A percentile compares a stretch with the other conserved stretches of the same genome.
These are phyloP conservation scores for Tragelaphus strepsiceros DNA, from an alignment of 2,113 vertebrate species.

Conservation along the genomic window DNA sequence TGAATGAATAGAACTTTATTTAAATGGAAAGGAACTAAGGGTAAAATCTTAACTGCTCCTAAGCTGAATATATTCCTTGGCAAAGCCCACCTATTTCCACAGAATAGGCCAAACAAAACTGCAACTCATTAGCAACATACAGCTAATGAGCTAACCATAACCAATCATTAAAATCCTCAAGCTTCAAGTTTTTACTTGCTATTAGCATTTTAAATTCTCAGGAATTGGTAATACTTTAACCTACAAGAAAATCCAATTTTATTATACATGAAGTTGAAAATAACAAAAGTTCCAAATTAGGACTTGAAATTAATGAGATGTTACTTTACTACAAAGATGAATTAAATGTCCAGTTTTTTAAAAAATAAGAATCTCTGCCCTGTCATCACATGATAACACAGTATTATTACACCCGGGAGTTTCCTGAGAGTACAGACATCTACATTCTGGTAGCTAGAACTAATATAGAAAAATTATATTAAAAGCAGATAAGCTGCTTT, in stretches of 20 bases:
- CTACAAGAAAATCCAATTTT: not conserved
- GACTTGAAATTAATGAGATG: not conserved
- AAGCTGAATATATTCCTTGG: not conserved
- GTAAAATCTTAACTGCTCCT: not conserved
- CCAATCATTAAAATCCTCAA: not conserved
- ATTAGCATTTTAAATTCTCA: not conserved
- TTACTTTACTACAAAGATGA: not conserved
- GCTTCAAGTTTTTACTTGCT: not conserved
- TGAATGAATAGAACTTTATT: not conserved
- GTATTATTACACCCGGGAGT: not conserved
- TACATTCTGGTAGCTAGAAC: not conserved
- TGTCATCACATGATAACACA: not conserved
- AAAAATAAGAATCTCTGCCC: not conserved
- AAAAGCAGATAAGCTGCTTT: not conserved
- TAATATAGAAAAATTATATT: not conserved
- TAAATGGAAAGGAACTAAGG: conserved; percentile 13
- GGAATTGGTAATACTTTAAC: not conserved
- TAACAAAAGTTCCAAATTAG: not conserved
- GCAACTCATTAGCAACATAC: not conserved
- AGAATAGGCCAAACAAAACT: not conserved
- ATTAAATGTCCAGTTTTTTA: not conserved
- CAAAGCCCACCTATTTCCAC: not conserved
- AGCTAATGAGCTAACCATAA: not conserved
- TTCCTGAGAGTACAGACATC: not conserved
- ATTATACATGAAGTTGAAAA: not conserved